Evolutionary conservation across 2,113 vertebrate species (phyloP), one percentile per base, ranked within the genome.

Genomic region (Sterrhoptilus dennistouni): DNA sequence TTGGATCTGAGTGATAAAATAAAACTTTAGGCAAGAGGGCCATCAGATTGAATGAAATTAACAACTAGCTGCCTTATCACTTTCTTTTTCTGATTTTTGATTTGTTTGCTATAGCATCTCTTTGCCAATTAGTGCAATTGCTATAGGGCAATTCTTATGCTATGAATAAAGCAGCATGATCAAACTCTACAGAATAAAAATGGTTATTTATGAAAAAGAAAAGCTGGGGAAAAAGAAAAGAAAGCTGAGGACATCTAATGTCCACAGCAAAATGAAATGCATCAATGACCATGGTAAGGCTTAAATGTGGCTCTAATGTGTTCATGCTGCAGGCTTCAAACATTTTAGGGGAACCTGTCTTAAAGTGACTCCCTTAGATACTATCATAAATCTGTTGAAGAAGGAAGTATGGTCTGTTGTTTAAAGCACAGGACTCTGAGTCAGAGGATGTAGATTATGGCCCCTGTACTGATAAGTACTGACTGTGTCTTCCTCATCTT

Each of bases 391-490:
- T 61, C 59, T 90, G 9, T 40, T 65, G 78, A 93, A 95, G 59
- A 69, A 74, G 84, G 87, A 96, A 96, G 66, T 71, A 40, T 20
- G 23, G 23, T 52, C 31, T 95, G 87, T 19, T 74, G 31, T 47
- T 85, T 66, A 85, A 95, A 95, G 81, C 95, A 86, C 50, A 90
- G 42, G 87, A 76, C 81, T 96, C 70, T 96, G 93, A 96, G 81
- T 97, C 94, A 97, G 69, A 96, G 92, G 52, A 69, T 11, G 40
- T 24, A 76, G 53, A 96, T 95, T 91, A 87, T 33, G 35, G 24
- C 14, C 31, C 36, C 54, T 65, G 18, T 72, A 56, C 72, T 71
- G 80, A 57, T 82, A 95, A 83, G 80, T 78, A 70, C 80, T 35
- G 54, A 81, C 40, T 88, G 44, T 29, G 24, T 38, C 33, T 94